Conservation (phyloP, 2,888 invertebrate genomes). For the Spialia ferax region DNA sequence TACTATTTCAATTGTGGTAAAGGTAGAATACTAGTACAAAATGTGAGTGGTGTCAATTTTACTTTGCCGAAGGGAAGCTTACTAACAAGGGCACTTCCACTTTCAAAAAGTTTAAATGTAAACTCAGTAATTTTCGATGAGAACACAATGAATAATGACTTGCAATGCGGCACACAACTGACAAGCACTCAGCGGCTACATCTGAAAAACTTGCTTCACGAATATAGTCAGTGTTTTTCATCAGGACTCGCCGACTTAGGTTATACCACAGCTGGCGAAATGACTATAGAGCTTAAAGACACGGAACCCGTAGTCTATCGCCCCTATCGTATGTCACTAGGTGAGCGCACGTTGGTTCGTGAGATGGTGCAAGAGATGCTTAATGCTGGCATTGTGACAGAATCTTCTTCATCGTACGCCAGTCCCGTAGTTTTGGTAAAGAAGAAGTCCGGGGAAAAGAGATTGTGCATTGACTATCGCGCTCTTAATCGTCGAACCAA, state of each 20-base stretch:
- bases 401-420: background rate
- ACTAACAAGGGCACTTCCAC: background rate
- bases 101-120: background rate
- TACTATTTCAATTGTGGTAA: background rate
- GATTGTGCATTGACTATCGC: background rate
- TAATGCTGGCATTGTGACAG: background rate
- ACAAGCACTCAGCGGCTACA: background rate
- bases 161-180: background rate
- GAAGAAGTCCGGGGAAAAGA: background rate
- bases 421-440: background rate
- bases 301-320: background rate
- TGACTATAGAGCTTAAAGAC: background rate
- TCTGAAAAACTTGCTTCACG: background rate
- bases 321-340: background rate
- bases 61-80: background rate
- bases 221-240: slow-evolving; percentile 1
- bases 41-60: background rate
- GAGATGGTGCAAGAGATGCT: background rate
- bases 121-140: background rate
- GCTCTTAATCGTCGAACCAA: background rate
- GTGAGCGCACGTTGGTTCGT: background rate
- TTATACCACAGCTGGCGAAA: background rate
- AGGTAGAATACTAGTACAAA: background rate
- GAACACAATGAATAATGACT: background rate
- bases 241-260: background rate